Conservation (phyloP, 1,140 invertebrate genomes). For the Zaprionus capensis region DNA sequence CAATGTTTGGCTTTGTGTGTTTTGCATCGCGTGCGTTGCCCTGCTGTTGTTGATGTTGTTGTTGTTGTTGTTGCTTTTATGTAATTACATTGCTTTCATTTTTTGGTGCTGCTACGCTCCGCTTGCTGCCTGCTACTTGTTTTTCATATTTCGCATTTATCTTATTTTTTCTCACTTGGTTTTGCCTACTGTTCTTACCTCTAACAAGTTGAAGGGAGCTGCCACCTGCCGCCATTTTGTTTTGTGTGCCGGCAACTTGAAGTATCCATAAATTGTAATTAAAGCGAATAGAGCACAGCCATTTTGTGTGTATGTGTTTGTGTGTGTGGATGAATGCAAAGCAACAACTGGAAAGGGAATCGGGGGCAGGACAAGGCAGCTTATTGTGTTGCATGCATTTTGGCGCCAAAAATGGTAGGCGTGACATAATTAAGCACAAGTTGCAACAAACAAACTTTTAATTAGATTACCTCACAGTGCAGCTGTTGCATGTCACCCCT, state of each 20-base stretch:
- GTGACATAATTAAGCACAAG: slow-evolving; percentile 63
- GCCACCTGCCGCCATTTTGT: slow-evolving; percentile 44
- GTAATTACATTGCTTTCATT: slow-evolving; percentile 62
- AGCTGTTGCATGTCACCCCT: slow-evolving; percentile 64
- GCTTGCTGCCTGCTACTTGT: slow-evolving; percentile 2
- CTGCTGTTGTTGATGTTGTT: background rate
- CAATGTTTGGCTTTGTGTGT: slow-evolving; percentile 25
- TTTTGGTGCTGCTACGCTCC: slow-evolving; percentile 7
- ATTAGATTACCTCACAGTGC: slow-evolving; percentile 71
- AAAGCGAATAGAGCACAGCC: slow-evolving; percentile 48
- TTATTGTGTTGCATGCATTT: slow-evolving; percentile 8
- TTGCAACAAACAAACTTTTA: slow-evolving; percentile 74
- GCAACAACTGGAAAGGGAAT: background rate
- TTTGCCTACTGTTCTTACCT: slow-evolving; percentile 48
- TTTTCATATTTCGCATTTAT: slow-evolving; percentile 26
- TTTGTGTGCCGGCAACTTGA: slow-evolving; percentile 51
- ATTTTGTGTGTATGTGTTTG: background rate
- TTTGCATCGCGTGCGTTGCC: slow-evolving; percentile 8
- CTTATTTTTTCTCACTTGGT: slow-evolving; percentile 11
- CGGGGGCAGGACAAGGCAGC: background rate
- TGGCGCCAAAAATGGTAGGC: slow-evolving; percentile 60
- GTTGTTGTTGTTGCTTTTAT: slow-evolving; percentile 60
- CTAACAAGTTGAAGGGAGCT: slow-evolving; percentile 17
- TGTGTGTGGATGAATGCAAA: slow-evolving; percentile 7
- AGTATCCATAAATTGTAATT: slow-evolving; percentile 80